Evolutionary conservation across 2,113 vertebrate species (phyloP).

Genomic region (Canis aureus): DNA sequence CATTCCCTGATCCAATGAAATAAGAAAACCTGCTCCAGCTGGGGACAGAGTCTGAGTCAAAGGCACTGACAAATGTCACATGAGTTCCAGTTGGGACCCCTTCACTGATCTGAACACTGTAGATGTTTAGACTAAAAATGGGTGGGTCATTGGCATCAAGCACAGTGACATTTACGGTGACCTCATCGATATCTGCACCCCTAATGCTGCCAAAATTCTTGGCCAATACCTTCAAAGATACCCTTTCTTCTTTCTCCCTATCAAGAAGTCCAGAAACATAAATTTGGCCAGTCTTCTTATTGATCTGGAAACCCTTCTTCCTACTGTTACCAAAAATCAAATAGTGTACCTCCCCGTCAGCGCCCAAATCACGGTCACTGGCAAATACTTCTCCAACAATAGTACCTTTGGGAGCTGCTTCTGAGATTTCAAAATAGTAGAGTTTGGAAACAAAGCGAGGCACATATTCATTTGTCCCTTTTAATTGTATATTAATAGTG

Average conservation of each 20-base stretch:
- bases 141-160: conserved; percentile 98
- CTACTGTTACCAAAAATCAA: conserved; percentile 96
- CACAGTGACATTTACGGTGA: conserved; percentile 96
- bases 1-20: conserved; percentile 91
- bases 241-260: conserved; percentile 96
- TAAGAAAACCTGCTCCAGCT: conserved; percentile 99
- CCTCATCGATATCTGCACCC: conserved; percentile 97
- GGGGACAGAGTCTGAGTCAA: conserved; percentile 97
- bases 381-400: conserved; percentile 97
- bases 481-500: conserved; percentile 94
- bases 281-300: conserved; percentile 94
- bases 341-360: conserved; percentile 96
- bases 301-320: conserved; percentile 95
- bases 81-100: conserved; percentile 94
- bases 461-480: conserved; percentile 98
- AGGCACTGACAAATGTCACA: conserved; percentile 96
- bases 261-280: conserved; percentile 95
- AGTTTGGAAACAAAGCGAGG: conserved; percentile 98
- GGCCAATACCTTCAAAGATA: conserved; percentile 95
- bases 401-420: conserved; percentile 94
- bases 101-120: conserved; percentile 95
- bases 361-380: conserved; percentile 97
- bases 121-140: conserved; percentile 92
- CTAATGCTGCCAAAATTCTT: conserved; percentile 96
- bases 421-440: conserved; percentile 98